Evolutionary conservation across 2,113 vertebrate species (phyloP).

Genomic region (Scytalopus superciliaris): DNA sequence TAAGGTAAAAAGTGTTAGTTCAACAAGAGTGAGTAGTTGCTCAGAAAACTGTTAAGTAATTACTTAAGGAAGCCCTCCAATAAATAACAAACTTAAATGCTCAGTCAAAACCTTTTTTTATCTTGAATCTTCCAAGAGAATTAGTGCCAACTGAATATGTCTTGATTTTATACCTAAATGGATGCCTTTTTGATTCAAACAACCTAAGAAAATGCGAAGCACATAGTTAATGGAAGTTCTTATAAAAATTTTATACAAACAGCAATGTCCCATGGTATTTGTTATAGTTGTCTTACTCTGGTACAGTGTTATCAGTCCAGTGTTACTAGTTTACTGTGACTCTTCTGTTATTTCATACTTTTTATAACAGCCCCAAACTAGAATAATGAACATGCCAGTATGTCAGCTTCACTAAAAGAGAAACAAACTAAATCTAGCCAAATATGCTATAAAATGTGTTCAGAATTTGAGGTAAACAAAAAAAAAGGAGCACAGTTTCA

Average conservation of each 20-base stretch:
- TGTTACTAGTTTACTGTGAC: neutral
- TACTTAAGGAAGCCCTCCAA: neutral
- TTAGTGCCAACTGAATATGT: neutral
- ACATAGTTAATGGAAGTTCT: neutral
- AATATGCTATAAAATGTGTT: neutral
- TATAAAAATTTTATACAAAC: neutral
- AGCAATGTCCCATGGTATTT: neutral
- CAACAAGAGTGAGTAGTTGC: neutral
- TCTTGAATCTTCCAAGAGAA: neutral
- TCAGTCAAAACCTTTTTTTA: neutral
- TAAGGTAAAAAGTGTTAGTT: neutral
- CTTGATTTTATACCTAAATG: neutral
- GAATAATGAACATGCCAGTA: neutral
- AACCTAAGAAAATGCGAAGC: neutral
- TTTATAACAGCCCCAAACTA: neutral
- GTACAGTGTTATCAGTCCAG: neutral
- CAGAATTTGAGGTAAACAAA: neutral
- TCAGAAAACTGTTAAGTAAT: neutral
- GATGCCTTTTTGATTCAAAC: neutral
- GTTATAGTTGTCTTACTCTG: neutral
- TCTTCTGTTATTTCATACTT: neutral
- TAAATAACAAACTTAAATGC: neutral
- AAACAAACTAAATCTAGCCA: neutral
- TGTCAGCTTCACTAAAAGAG: neutral
- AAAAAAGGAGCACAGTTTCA: neutral